Percentiles rank a stretch among this genome's conserved stretches.
Evolutionary conservation across 1,140 invertebrate species (phyloP).

Genomic region (Cydia fagiglandana): DNA sequence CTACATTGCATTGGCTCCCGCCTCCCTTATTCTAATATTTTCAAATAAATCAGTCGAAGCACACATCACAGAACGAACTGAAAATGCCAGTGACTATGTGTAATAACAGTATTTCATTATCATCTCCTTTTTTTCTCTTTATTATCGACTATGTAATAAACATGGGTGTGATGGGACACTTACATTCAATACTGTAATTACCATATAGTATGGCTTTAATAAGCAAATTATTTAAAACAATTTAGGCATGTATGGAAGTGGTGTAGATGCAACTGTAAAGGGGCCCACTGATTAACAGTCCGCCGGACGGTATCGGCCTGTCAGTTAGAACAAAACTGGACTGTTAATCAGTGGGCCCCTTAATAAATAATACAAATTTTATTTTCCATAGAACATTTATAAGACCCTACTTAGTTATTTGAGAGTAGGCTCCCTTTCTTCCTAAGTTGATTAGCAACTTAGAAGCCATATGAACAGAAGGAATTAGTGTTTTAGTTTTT

Average conservation of each 20-base stretch:
- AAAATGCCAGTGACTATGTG: slow-evolving; percentile 23
- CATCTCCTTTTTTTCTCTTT: neutral
- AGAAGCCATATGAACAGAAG: too few species aligned
- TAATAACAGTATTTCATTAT: neutral
- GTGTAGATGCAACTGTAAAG: neutral
- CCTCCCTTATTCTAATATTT: slow-evolving; percentile 31
- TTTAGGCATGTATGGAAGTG: neutral
- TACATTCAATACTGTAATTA: neutral
- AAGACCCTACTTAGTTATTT: too few species aligned
- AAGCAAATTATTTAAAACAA: neutral
- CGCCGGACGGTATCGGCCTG: too few species aligned
- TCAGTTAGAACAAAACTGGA: too few species aligned
- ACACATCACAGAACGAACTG: slow-evolving; percentile 54
- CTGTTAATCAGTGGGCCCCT: too few species aligned
- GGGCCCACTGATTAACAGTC: too few species aligned
- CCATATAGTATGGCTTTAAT: neutral
- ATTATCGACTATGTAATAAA: neutral
- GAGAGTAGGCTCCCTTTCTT: too few species aligned
- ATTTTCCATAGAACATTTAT: too few species aligned
- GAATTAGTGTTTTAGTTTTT: too few species aligned
- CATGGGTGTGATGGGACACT: neutral
- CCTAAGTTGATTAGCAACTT: too few species aligned
- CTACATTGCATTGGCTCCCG: slow-evolving; percentile 27
- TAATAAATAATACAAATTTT: neutral
- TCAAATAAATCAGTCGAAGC: slow-evolving; percentile 58